These are phyloP conservation scores for Cheirogaleus medius DNA, from an alignment of 2,113 vertebrate genomes.

Conservation along the genomic window DNA sequence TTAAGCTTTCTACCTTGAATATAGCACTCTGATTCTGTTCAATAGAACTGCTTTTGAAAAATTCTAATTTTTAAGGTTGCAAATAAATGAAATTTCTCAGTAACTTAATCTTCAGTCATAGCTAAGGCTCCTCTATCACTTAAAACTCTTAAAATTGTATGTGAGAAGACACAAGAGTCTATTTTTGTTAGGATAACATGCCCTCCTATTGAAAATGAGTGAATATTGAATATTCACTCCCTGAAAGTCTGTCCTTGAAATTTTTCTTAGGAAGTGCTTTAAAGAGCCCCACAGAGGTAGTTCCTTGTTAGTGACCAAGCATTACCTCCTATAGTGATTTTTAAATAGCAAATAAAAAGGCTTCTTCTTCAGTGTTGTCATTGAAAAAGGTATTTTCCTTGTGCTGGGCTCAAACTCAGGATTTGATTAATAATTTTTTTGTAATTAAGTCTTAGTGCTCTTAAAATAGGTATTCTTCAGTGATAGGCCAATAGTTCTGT, in stretches of 20 bases:
- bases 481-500: not conserved
- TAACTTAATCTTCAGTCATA: not conserved
- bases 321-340: slow-evolving; percentile 22
- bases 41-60: not conserved
- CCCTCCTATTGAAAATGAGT: slow-evolving; percentile 65
- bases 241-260: slow-evolving; percentile 62
- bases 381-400: slow-evolving; percentile 47
- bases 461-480: slow-evolving; percentile 53
- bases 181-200: slow-evolving; percentile 71
- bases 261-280: slow-evolving; percentile 74
- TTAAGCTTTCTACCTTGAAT: slow-evolving; percentile 6
- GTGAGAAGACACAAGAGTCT: slow-evolving; percentile 64
- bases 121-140: slow-evolving; percentile 49
- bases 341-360: slow-evolving; percentile 62
- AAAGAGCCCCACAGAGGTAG: slow-evolving; percentile 3
- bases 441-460: slow-evolving; percentile 18
- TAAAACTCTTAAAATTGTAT: slow-evolving; percentile 80
- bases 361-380: not conserved
- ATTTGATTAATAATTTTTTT: slow-evolving; percentile 39
- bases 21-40: not conserved
- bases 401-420: not conserved
- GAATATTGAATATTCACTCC: slow-evolving; percentile 61
- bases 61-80: not conserved
- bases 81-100: slow-evolving; percentile 42
- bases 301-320: not conserved